Base-by-base conservation (phyloP, 2,888 invertebrate species). In the Pogonocherus hispidulus region DNA sequence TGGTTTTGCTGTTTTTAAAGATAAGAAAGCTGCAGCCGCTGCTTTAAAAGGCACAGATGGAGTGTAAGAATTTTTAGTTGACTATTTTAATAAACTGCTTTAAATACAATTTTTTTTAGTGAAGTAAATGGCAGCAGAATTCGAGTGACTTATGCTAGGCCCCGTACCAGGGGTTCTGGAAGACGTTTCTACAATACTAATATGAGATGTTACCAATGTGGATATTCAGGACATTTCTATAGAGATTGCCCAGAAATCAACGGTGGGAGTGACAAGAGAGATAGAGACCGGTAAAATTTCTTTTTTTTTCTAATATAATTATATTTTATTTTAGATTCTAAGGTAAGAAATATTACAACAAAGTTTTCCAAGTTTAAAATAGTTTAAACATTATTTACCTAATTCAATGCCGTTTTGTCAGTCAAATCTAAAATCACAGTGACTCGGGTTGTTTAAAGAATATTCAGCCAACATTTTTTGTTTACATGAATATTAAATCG, bases 1-100 rank as follows among this genome's bases (percentile, higher is more conserved):
- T 84, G 89, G 89, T n/a, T 89, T 90, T 83, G 87, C 89, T 56
- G 89, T 89, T 8, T 90, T 84, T 80, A 87, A 87, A 76, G 86
- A 87, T 71, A 87, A 86, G 74, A 87, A 88, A 75, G 87, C 88
- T 80, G 89, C 89, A 16, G 85, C 84, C 63, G 84, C 84, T 59
- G 87, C 87, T 11, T 72, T 87, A 22, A 85, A 84, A 75, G 85
- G 83, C 57, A 83, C 84, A 19, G 87, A 87, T 80, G 87, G 87
- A 72, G 81, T 83, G 88, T 89, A 86, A 86, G 87, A 2, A 14
- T 5, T 37, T 83, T 9, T 18, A 32, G 14, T 35, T 3, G 19
- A 23, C 23, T 44, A 4, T 18, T 35, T 6, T 41, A 14, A 14
- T n/a, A 55, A n/a, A 19, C 27, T 23, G 19, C 2, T 49, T 44